Evolutionary conservation across 2,113 vertebrate genomes (phyloP).

Genomic region (Urocynchramus pylzowi): DNA sequence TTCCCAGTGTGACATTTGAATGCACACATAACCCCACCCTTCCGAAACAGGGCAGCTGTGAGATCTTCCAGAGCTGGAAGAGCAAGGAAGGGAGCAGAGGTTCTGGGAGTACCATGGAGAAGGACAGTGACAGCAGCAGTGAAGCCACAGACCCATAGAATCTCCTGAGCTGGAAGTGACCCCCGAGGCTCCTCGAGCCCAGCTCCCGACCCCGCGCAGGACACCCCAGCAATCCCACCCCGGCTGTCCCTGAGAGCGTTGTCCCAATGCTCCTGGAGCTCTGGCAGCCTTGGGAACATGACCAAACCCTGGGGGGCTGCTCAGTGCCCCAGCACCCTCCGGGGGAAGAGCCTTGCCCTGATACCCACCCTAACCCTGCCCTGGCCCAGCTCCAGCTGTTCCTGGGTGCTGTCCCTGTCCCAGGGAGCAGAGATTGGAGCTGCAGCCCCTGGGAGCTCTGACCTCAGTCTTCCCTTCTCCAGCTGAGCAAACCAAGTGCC

Average conservation of each 20-base stretch:
- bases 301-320: neutral
- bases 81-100: neutral
- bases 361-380: rapidly evolving
- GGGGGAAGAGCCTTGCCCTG: neutral
- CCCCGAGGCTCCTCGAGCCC: rapidly evolving
- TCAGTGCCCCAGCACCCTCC: neutral
- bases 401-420: neutral
- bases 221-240: neutral
- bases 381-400: neutral
- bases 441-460: neutral
- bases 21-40: neutral
- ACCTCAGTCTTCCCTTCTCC: neutral
- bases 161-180: neutral
- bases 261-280: neutral
- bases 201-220: neutral
- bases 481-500: neutral
- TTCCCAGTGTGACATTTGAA: neutral
- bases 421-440: neutral
- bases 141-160: neutral
- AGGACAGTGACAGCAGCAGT: neutral
- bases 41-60: neutral
- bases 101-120: neutral
- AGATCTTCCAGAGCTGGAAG: neutral
- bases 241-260: neutral
- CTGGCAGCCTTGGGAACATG: neutral